Conservation (phyloP, 2,888 invertebrate genomes). For the Carabus problematicus region DNA sequence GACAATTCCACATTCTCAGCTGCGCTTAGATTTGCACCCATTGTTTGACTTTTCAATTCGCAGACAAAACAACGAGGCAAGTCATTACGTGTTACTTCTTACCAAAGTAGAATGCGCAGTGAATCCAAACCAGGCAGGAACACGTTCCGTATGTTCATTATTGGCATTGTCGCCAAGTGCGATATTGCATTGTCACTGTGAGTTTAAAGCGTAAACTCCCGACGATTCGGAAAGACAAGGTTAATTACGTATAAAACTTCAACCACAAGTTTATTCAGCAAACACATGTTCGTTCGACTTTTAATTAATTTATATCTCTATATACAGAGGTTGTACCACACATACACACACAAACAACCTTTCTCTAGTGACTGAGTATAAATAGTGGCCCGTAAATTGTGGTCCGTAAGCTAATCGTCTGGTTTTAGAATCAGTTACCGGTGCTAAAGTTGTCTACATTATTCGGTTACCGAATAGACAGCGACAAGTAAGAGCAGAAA, state of each 20-base stretch:
- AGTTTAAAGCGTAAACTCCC: slow-evolving; percentile 21
- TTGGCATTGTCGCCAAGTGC: too few species aligned
- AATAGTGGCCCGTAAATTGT: slow-evolving; percentile 39
- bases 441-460: background rate
- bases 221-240: slow-evolving; percentile 43
- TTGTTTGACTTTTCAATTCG: slow-evolving; percentile 5
- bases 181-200: background rate
- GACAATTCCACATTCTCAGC: background rate
- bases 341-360: slow-evolving; percentile 6
- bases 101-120: too few species aligned
- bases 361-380: slow-evolving; percentile 22
- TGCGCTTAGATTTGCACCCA: background rate
- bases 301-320: slow-evolving; percentile 56
- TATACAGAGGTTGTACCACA: slow-evolving; percentile 19
- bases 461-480: too few species aligned
- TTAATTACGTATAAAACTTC: slow-evolving; percentile 53
- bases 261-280: slow-evolving; percentile 50
- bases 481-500: background rate
- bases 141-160: too few species aligned
- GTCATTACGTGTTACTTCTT: too few species aligned
- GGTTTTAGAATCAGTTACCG: slow-evolving; percentile 39
- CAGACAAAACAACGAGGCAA: too few species aligned
- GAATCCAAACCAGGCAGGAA: background rate
- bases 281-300: slow-evolving; percentile 53
- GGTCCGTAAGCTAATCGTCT: slow-evolving; percentile 36